Evolutionary conservation across 2,888 invertebrate genomes (phyloP), one percentile per base, ranked within the genome.

Genomic region (Taphrorychus bicolor): DNA sequence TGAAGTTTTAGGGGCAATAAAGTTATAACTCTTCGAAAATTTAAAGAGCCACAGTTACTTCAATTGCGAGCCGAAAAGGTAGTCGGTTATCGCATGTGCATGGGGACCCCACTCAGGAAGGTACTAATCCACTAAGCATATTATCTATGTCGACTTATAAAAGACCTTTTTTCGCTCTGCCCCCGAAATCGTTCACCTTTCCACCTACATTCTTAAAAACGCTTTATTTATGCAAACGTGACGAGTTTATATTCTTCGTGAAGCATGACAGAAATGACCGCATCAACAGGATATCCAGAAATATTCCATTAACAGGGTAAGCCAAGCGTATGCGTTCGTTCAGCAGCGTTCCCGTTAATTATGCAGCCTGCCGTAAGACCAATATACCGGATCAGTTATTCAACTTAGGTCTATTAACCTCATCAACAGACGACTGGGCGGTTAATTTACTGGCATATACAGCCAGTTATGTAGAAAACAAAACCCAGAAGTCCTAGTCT

Each of bases 331-430:
- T 51, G 45, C 3, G 48, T 48, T 48, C 48, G 48, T n/a, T 48
- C 48, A 48, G n/a, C n/a, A n/a, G 9, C 18, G 48, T 18, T 16
- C 51, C 21, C 51, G 19, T 51, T 22, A 51, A 51, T 51, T 51
- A 51, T 51, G 51, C 51, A 51, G 21, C 14, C 22, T 21, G 53
- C 60, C 40, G 49, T 32, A 48, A 48, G 59, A 23, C 49, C 49
- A 51, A 59, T 59, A 24, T 21, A 60, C 5, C 2, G 21, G 24
- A 17, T 51, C 60, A 32, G 23, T 41, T 18, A 48, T 59, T 60
- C 51, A 53, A 53, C 52, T 60, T 17, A 45, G 21, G 53, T 40
- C 52, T 52, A 60, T 60, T 60, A 60, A 60, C 60, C 60, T 60
- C 41, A 52, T 22, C n/a, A n/a, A n/a, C n/a, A n/a, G n/a, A n/a